Base-by-base conservation (phyloP, 1,140 invertebrate genomes). In the Cotesia typhae region DNA sequence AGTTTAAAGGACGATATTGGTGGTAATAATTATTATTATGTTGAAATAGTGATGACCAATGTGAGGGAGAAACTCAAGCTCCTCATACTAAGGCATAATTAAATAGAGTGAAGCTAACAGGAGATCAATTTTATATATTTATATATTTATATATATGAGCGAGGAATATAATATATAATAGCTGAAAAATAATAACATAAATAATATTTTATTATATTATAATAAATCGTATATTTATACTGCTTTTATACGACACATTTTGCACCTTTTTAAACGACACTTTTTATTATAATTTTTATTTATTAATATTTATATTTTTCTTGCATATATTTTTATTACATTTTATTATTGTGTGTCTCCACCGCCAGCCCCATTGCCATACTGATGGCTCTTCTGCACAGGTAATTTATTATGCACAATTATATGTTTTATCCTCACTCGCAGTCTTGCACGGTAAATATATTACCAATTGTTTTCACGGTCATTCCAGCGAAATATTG, bases 311-410 rank as follows among this genome's bases (percentile, higher is more conserved):
- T 82, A 85, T 82, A 82, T 74, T 83, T 85, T 28, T 84, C 81
- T 82, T 82, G 81, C 81, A 80, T 80, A 84, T 85, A 84, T 82
- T 84, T 87, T 87, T 83, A 90, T 83, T 83, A 82, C 79, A 79
- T 83, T 82, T 83, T 82, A 81, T 81, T 83, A 85, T 86, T 87
- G 83, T 87, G 85, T 87, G 85, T 86, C 85, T 87, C 84, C 87
- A 85, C 83, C 86, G 88, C 89, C 91, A 94, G 93, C 92, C 92
- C 93, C 84, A 92, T 94, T 90, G 93, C 92, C 91, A 92, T 91
- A 87, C 92, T 94, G 88, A 92, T 94, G 92, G 92, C 92, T 89
- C 89, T 94, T 83, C 89, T 94, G 83, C 90, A 92, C 89, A 95
- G 94, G 93, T 94, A 95, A 92, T 86, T 76, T 83, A 87, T 82